phyloP scores from a whole-genome alignment of 2,888 invertebrate genomes.

The Mythimna albipuncta region DNA sequence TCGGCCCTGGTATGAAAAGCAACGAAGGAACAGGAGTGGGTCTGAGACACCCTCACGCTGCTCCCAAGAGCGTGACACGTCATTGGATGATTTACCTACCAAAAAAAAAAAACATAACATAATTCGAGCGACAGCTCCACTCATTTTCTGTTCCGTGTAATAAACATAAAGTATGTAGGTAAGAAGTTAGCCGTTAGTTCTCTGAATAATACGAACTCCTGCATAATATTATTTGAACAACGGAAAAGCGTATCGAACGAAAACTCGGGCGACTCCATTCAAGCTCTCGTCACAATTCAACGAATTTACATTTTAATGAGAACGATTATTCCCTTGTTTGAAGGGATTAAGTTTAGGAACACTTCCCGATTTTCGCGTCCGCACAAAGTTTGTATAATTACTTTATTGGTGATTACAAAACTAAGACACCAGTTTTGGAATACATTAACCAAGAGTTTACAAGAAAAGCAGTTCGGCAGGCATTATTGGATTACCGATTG shows the following conservation, averaged over 20 bases:
- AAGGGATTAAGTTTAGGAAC: conserved; percentile 80
- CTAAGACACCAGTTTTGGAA: conserved; percentile 73
- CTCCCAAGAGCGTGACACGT: too few relatives aligned
- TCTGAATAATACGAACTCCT: conserved; percentile 70
- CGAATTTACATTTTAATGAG: conserved; percentile 85
- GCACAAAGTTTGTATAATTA: conserved; percentile 76
- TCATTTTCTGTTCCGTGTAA: conserved; percentile 56
- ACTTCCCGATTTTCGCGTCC: conserved; percentile 74
- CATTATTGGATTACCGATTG: conserved; percentile 69
- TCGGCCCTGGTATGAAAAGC: too few relatives aligned
- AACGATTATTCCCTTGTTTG: conserved; percentile 86
- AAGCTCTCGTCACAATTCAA: conserved; percentile 75
- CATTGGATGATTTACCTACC: too few relatives aligned
- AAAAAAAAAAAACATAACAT: not conserved
- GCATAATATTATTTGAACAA: conserved; percentile 83
- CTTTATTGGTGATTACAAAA: conserved; percentile 78
- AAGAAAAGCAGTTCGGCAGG: conserved; percentile 68
- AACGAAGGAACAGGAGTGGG: too few relatives aligned
- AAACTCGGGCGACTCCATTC: conserved; percentile 78
- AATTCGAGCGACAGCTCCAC: conserved; percentile 45
- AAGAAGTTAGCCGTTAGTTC: conserved; percentile 72
- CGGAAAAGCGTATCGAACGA: conserved; percentile 76
- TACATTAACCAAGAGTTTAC: conserved; percentile 70
- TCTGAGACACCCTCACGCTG: too few relatives aligned
- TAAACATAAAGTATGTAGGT: conserved; percentile 75